Percentiles rank a stretch among this genome's conserved stretches.
phyloP scores from a whole-genome alignment of 2,113 vertebrate genomes.

The Collichthys lucidus region DNA sequence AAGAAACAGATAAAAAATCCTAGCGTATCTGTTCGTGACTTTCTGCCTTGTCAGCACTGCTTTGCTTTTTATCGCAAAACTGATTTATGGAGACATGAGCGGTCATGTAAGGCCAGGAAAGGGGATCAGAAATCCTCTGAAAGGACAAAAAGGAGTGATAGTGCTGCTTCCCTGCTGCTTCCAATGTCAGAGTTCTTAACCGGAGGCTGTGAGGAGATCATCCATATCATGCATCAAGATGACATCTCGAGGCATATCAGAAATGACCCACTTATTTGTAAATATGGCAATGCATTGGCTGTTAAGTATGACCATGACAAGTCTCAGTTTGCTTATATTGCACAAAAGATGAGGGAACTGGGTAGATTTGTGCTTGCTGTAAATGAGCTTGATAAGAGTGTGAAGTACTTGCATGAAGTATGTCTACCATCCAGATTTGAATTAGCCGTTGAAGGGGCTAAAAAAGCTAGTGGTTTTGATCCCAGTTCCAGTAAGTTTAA shows the following conservation, averaged over 20 bases:
- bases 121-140: conserved; percentile 55
- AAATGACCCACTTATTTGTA: conserved; percentile 80
- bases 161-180: conserved; percentile 48
- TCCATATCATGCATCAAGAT: conserved; percentile 81
- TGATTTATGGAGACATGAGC: conserved; percentile 78
- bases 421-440: conserved; percentile 75
- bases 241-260: conserved; percentile 72
- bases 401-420: conserved; percentile 79
- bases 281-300: conserved; percentile 76
- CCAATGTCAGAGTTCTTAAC: conserved; percentile 72
- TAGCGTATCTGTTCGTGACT: conserved; percentile 68
- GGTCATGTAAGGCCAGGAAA: conserved; percentile 71
- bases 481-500: conserved; percentile 73
- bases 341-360: conserved; percentile 80
- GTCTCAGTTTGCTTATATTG: conserved; percentile 80
- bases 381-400: conserved; percentile 71
- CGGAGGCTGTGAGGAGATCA: conserved; percentile 76
- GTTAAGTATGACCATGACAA: conserved; percentile 75
- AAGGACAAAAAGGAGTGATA: conserved; percentile 29
- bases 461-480: conserved; percentile 76
- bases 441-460: conserved; percentile 78
- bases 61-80: conserved; percentile 77
- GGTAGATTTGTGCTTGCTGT: conserved; percentile 77
- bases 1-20: conserved; percentile 63
- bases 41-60: conserved; percentile 78